Evolutionary conservation across 2,113 vertebrate species (phyloP).

Genomic region (Nycticebus coucang): DNA sequence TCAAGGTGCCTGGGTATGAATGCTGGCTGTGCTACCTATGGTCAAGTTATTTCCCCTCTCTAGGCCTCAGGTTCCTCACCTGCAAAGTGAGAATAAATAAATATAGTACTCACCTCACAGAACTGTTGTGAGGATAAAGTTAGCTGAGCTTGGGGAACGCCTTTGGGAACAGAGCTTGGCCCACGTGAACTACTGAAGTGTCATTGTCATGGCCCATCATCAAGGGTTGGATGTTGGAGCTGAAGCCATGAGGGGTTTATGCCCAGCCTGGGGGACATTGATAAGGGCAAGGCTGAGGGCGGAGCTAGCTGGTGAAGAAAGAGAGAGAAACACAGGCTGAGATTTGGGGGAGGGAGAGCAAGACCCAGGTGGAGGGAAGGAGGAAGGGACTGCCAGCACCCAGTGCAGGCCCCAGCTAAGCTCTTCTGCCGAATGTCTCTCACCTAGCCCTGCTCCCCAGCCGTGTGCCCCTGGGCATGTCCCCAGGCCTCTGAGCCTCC

Average conservation of each 20-base stretch:
- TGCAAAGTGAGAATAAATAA: neutral
- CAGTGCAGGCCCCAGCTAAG: neutral
- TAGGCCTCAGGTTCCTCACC: neutral
- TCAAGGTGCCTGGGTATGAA: neutral
- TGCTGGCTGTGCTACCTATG: neutral
- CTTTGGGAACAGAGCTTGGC: neutral
- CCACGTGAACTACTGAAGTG: fast-evolving
- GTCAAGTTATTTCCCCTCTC: neutral
- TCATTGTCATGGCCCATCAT: fast-evolving
- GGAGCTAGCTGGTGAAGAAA: neutral
- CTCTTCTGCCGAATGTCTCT: neutral
- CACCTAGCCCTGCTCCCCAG: neutral
- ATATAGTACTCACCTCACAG: fast-evolving
- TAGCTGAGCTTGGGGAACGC: fast-evolving
- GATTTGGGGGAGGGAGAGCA: neutral
- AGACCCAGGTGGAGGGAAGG: neutral
- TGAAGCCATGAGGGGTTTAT: neutral
- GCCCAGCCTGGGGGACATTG: no score
- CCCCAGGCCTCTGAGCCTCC: neutral
- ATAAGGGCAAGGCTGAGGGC: neutral
- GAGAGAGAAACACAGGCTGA: neutral
- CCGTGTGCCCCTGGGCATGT: neutral
- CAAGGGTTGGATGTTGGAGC: neutral
- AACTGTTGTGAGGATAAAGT: neutral
- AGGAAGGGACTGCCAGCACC: neutral